Evolutionary conservation across 2,888 invertebrate genomes (phyloP).

Genomic region (Apamea sordens): DNA sequence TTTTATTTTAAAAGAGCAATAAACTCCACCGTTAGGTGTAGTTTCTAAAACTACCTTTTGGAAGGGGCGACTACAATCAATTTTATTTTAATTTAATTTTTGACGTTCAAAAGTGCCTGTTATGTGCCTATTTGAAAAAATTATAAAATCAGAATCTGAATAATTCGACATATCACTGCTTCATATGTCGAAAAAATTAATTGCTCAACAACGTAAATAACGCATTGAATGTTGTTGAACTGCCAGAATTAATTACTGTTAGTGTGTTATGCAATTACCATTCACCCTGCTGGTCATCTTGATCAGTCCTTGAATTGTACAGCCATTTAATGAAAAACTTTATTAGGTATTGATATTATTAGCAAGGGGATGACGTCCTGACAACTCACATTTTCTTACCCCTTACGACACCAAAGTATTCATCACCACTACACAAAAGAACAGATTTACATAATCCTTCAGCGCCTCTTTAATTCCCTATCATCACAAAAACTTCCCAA

Average conservation of each 20-base stretch:
- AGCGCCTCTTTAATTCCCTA: neutral
- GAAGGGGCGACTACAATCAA: no score
- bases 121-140: no score
- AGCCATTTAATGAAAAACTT: neutral
- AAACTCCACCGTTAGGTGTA: no score
- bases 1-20: no score
- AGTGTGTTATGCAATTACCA: neutral
- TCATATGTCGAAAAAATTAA: neutral
- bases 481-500: conserved; percentile 26
- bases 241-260: neutral
- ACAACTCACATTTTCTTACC: neutral
- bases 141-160: no score
- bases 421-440: neutral
- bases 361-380: no score
- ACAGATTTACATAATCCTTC: neutral
- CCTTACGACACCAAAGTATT: neutral
- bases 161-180: no score
- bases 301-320: neutral
- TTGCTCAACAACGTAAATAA: neutral
- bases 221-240: neutral
- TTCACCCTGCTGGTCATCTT: neutral
- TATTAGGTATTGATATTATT: neutral
- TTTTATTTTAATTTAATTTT: no score
- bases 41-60: no score
- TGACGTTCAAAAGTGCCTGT: no score